Evolutionary conservation across 1,140 invertebrate species (phyloP), one percentile per base, ranked within the genome.

Genomic region (Physella acuta): DNA sequence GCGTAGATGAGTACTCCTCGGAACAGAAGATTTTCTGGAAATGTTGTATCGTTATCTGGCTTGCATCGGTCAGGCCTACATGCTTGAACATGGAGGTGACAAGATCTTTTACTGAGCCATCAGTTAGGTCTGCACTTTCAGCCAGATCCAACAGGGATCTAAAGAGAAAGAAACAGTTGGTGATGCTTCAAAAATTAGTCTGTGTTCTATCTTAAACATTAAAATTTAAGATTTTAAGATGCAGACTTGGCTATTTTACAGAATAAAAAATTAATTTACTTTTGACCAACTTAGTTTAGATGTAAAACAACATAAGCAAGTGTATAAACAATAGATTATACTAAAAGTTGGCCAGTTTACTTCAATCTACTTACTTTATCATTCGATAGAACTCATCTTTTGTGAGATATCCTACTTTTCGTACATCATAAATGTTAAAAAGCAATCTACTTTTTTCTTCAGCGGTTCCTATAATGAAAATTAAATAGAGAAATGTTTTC

Each of bases 391-490:
- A 89, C 61, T 90, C 88, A 36, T 85, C 78, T 52, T 78, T 77
- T 0, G 86, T 85, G 4, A 90, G 77, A 56, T 79, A 79, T 39
- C 88, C 89, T 11, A 49, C 65, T n/a, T 93, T 89, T 79, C 97
- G 92, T 73, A 96, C 93, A 80, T 99, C 97, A 80, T 97, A 99
- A 95, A 99, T 98, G 79, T 98, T 95, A 79, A 99, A 99, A 64
- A 99, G 94, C 39, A 99, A 95, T 5, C 95, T 88, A 14, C 98
- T 85, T 81, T 99, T 99, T 76, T 98, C 94, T 77, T 98, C 94
- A 2, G 94, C 95, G 78, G 93, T 93, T 0, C 95, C 95, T 39
- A 92, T 87, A 2, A 93, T 92, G 68, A 39, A 61, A 52, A 24
- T 34, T n/a, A n/a, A n/a, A n/a, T n/a, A n/a, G n/a, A n/a, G n/a